Percentiles rank a stretch among this genome's conserved stretches.
phyloP scores from a whole-genome alignment of 2,113 vertebrate species.

The Tragelaphus buxtoni region DNA sequence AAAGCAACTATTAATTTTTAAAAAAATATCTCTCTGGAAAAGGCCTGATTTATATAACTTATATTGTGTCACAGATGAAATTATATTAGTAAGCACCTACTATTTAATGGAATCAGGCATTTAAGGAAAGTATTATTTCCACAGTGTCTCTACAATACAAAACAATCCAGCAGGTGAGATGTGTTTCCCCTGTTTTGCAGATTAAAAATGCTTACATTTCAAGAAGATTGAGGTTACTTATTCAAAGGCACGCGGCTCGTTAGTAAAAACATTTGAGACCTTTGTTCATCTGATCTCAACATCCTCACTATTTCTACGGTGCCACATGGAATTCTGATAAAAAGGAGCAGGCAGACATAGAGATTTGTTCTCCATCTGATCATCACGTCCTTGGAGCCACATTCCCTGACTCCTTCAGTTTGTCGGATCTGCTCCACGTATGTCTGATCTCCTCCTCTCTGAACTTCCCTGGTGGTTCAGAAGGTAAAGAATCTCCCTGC shows the following conservation, averaged over 20 bases:
- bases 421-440: not conserved
- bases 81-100: not conserved
- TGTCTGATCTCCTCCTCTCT: not conserved
- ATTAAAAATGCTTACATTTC: constrained; percentile 2
- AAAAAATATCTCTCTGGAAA: not conserved
- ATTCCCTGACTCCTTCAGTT: not conserved
- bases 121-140: not conserved
- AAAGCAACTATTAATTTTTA: not conserved
- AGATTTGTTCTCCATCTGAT: not conserved
- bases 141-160: not conserved
- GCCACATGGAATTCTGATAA: not conserved
- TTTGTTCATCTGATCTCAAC: not conserved
- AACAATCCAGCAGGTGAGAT: not conserved
- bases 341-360: not conserved
- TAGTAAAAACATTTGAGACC: not conserved
- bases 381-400: not conserved
- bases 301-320: not conserved
- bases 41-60: not conserved
- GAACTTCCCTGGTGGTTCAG: not conserved
- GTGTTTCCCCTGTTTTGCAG: not conserved
- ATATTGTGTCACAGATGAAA: not conserved
- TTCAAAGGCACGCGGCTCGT: not conserved
- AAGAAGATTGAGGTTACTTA: not conserved
- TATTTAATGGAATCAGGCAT: not conserved
- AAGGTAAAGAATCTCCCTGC: not conserved